Evolutionary conservation across 2,888 invertebrate species (phyloP).

Genomic region (Corbicula japonica): DNA sequence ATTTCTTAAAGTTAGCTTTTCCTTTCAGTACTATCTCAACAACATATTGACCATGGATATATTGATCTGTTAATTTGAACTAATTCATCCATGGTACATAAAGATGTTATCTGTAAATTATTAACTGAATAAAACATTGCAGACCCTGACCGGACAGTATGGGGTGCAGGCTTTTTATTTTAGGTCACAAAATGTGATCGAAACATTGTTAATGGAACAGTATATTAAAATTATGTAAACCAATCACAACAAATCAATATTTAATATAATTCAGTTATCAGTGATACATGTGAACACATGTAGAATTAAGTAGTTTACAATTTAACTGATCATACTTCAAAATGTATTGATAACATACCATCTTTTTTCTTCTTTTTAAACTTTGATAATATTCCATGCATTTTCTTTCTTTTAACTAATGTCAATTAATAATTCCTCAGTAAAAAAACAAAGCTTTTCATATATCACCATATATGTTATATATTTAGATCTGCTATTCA

Average conservation of each 20-base stretch:
- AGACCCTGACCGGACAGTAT: too few relatives aligned
- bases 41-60: too few relatives aligned
- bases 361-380: constrained; percentile 45
- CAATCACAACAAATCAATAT: not conserved
- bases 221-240: not conserved
- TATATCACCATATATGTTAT: not conserved
- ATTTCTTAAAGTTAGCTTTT: too few relatives aligned
- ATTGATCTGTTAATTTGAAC: too few relatives aligned
- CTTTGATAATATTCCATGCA: constrained; percentile 47
- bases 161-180: too few relatives aligned
- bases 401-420: constrained; percentile 31
- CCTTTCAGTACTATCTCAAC: too few relatives aligned
- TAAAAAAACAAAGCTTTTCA: not conserved
- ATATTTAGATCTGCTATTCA: not conserved
- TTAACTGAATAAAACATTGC: too few relatives aligned
- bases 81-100: too few relatives aligned
- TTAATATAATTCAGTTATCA: not conserved
- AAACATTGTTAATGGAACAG: not conserved
- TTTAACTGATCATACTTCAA: not conserved
- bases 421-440: not conserved
- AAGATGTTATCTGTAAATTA: too few relatives aligned
- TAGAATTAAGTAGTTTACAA: not conserved
- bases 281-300: too few relatives aligned
- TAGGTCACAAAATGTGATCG: not conserved
- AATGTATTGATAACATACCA: not conserved